Evolutionary conservation across 2,113 vertebrate genomes (phyloP).

Genomic region (Periophthalmodon schlosseri): DNA sequence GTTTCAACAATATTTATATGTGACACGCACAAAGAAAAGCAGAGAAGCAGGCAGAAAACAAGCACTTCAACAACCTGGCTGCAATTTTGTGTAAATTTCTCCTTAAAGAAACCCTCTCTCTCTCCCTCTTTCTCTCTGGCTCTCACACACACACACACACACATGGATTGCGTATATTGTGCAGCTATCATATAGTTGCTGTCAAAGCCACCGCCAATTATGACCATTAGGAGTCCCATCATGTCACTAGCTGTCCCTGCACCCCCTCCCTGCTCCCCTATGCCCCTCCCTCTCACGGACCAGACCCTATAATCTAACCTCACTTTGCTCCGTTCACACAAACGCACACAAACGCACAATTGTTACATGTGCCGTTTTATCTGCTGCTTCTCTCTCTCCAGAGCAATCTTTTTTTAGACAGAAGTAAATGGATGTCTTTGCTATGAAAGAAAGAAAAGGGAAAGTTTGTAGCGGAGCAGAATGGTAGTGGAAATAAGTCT

Average conservation of each 20-base stretch:
- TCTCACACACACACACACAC: slow-evolving; percentile 28
- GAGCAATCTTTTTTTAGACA: slow-evolving; percentile 21
- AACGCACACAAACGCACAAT: slow-evolving; percentile 83
- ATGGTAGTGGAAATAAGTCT: neutral
- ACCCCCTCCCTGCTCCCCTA: slow-evolving; percentile 83
- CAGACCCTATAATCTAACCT: slow-evolving; percentile 98
- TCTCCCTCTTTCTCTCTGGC: slow-evolving; percentile 13
- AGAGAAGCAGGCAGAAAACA: slow-evolving; percentile 78
- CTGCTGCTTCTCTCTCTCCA: slow-evolving; percentile 46
- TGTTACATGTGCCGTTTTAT: slow-evolving; percentile 74
- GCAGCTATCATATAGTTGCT: slow-evolving; percentile 96
- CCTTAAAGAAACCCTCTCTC: slow-evolving; percentile 81
- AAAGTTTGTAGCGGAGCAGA: slow-evolving; percentile 29
- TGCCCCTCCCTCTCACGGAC: slow-evolving; percentile 78
- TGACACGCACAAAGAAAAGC: slow-evolving; percentile 40
- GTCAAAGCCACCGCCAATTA: slow-evolving; percentile 99
- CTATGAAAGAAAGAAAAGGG: slow-evolving; percentile 25
- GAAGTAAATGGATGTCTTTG: slow-evolving; percentile 33
- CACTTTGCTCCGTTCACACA: slow-evolving; percentile 95
- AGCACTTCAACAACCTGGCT: slow-evolving; percentile 85
- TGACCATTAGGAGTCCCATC: slow-evolving; percentile 99
- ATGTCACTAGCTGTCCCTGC: slow-evolving; percentile 92
- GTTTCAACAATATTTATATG: slow-evolving; percentile 69
- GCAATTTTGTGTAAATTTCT: slow-evolving; percentile 99
- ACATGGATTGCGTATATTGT: slow-evolving; percentile 82